These are phyloP conservation scores for Pseudoips prasinana DNA, from an alignment of 2,888 invertebrate species.

Conservation along the genomic window DNA sequence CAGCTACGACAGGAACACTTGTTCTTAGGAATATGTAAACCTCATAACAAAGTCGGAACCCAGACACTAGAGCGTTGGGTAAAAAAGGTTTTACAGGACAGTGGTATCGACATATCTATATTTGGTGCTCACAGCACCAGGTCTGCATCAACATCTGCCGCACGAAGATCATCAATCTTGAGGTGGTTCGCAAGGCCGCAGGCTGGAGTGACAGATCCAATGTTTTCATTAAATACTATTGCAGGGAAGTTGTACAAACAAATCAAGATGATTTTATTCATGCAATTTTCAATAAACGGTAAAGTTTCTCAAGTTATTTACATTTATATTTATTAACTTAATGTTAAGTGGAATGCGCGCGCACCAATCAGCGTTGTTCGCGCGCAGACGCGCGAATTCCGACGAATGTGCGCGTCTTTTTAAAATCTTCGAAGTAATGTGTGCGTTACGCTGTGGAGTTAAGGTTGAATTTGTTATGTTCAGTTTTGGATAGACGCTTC, in stretches of 20 bases:
- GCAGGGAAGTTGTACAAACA: not conserved
- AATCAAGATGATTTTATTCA: not conserved
- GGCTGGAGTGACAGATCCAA: slow-evolving; percentile 3
- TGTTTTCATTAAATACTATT: slow-evolving; percentile 5
- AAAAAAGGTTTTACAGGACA: not conserved
- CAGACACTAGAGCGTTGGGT: slow-evolving; percentile 5
- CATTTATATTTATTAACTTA: not conserved
- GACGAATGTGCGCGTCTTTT: too few relatives aligned
- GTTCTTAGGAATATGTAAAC: slow-evolving; percentile 3
- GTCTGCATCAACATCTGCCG: slow-evolving; percentile 3
- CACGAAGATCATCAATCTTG: slow-evolving; percentile 3
- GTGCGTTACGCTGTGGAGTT: too few relatives aligned
- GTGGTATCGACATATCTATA: slow-evolving; percentile 2
- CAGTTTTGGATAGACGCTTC: too few relatives aligned
- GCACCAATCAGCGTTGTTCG: slow-evolving; percentile 12
- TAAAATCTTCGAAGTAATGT: too few relatives aligned
- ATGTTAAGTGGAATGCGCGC: not conserved
- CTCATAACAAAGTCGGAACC: slow-evolving; percentile 2
- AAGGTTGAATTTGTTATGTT: too few relatives aligned
- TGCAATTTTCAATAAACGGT: not conserved
- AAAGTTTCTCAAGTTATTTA: not conserved
- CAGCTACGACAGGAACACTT: slow-evolving; percentile 1
- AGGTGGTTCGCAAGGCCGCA: slow-evolving; percentile 4
- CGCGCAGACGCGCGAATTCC: slow-evolving; percentile 5
- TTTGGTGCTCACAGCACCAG: slow-evolving; percentile 5